These are phyloP conservation scores for Lophotis ruficrista DNA, from an alignment of 2,113 vertebrate species.

Conservation along the genomic window DNA sequence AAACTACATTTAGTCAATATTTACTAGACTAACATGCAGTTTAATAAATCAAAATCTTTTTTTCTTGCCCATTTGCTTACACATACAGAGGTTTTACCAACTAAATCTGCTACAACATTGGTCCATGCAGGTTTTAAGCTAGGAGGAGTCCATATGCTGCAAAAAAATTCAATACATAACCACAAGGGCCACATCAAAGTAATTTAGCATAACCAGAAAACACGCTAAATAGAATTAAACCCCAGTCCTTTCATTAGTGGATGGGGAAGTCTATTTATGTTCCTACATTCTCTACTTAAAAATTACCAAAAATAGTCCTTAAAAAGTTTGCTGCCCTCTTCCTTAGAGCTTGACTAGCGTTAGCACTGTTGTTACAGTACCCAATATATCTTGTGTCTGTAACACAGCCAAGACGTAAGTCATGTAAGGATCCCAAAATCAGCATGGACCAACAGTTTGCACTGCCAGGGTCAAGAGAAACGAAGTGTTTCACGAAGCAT, in stretches of 20 bases:
- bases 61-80: not conserved
- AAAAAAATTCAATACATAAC: not conserved
- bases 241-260: constrained; percentile 6
- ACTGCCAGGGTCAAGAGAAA: not conserved
- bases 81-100: not conserved
- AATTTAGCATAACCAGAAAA: constrained; percentile 2
- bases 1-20: not conserved
- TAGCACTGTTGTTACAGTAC: not conserved
- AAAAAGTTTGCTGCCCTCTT: not conserved
- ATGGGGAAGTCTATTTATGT: constrained; percentile 13
- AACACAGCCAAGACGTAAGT: not conserved
- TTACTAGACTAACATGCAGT: not conserved
- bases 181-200: constrained; percentile 49
- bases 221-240: not conserved
- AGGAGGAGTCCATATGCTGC: not conserved
- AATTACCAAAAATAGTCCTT: constrained; percentile 24
- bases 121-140: not conserved
- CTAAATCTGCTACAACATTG: not conserved
- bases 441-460: not conserved
- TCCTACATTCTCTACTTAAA: not conserved
- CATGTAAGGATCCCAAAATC: not conserved
- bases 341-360: not conserved
- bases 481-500: not conserved
- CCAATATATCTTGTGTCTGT: not conserved
- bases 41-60: not conserved